Percentiles rank a stretch among this genome's conserved stretches.
Conservation (phyloP, 1,140 invertebrate genomes). For the Augochlora pura region DNA sequence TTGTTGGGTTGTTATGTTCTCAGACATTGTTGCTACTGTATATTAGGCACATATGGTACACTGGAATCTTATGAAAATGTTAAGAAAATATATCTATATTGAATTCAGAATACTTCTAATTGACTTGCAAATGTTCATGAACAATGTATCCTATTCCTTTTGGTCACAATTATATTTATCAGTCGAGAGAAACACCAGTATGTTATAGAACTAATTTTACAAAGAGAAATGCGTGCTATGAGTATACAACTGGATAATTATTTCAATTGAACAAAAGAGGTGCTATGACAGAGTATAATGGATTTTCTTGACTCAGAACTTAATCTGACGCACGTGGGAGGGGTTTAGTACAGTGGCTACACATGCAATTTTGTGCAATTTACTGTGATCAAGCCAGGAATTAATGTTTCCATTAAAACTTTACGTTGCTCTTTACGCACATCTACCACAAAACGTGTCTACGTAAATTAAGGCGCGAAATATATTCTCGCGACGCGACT, state of each 20-base stretch:
- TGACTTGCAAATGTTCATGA: background rate
- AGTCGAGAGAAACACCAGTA: background rate
- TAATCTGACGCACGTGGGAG: constrained; percentile 2
- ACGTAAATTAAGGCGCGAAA: background rate
- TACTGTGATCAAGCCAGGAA: background rate
- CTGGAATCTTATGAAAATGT: background rate
- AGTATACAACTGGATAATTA: background rate
- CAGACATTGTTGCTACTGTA: constrained; percentile 18
- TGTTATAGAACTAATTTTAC: background rate
- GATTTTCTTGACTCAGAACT: constrained; percentile 29
- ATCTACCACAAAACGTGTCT: background rate
- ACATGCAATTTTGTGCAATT: constrained; percentile 19
- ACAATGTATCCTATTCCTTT: background rate
- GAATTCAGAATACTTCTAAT: background rate
- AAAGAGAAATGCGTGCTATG: background rate
- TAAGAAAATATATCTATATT: too few species aligned
- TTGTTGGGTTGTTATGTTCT: constrained; percentile 1
- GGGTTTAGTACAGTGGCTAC: background rate
- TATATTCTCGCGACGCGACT: background rate
- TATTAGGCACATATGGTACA: constrained; percentile 3
- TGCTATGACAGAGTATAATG: constrained; percentile 20
- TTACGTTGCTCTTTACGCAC: background rate
- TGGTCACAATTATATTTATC: background rate
- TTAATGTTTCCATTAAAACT: background rate
- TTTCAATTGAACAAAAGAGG: background rate